Evolutionary conservation across 2,113 vertebrate species (phyloP), one percentile per base, ranked within the genome.

Genomic region (Thamnophis sirtalis): DNA sequence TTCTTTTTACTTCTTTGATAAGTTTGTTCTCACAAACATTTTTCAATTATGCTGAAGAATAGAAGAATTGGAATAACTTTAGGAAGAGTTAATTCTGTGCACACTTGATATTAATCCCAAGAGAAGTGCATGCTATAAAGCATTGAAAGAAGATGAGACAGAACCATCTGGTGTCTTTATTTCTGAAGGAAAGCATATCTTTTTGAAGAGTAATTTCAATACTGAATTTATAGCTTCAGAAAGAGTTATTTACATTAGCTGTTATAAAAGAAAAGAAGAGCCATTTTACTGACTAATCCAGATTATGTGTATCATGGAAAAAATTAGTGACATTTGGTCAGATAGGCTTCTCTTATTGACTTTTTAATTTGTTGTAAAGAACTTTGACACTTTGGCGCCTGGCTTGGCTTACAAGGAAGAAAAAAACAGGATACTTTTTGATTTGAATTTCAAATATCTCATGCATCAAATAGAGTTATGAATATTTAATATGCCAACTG

Each of bases 361-460:
- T 93, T 93, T 96, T 85, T 95, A 91, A 96, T 95, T 96, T 96
- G 38, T 94, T 95, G 90, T 88, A 96, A 95, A 96, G 95, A 97
- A 88, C 33, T 90, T 8, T 49, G 94, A 86, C 43, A 86, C 43
- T 93, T 92, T 96, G 92, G 92, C 85, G 92, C 38, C n/a, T 87
- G 87, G 93, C 90, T 86, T 95, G 91, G 93, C 93, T 96, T 95
- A 60, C 93, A 92, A 95, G 96, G 95, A 54, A 92, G 24, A 85
- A 95, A 53, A 95, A 95, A 92, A 49, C 26, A 60, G 92, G 17
- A 90, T 92, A 58, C 26, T 24, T 93, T 94, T 38, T 17, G 17
- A 94, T 97, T 97, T 97, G 95, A 96, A 95, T 96, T 97, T 95
- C 91, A 97, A 93, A 97, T 96, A 84, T 60, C 3, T 93, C 88